Evolutionary conservation across 2,797 vertebrate genomes (phyloP).

Genomic region (Sitta carolinensis): DNA sequence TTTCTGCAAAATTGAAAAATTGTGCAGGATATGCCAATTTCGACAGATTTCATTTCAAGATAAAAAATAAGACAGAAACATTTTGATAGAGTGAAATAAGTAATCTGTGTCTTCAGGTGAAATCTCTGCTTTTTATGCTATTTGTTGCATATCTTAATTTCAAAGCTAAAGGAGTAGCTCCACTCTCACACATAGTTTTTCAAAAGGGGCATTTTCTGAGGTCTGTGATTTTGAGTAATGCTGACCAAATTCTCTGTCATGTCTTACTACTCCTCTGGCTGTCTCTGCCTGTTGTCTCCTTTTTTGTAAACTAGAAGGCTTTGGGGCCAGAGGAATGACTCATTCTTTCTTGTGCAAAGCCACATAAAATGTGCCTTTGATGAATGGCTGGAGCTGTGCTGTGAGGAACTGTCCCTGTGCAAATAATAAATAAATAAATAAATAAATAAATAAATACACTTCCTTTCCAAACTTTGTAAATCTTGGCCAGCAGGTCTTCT

Average conservation of each 20-base stretch:
- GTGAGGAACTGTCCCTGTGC: not conserved
- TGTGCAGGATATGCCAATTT: not conserved
- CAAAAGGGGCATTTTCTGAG: not conserved
- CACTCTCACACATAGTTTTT: not conserved
- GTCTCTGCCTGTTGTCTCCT: not conserved
- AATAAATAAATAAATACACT: not conserved
- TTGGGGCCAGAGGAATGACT: not conserved
- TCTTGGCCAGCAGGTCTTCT: not conserved
- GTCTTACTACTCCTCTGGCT: not conserved
- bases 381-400: not conserved
- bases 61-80: not conserved
- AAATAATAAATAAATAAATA: not conserved
- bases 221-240: not conserved
- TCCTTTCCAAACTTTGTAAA: not conserved
- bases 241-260: not conserved
- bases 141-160: not conserved
- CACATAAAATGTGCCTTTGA: not conserved
- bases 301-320: not conserved
- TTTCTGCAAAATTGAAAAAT: not conserved
- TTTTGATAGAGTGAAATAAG: not conserved
- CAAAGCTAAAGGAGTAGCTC: not conserved
- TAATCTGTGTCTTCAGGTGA: not conserved
- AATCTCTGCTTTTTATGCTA: not conserved
- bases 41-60: slow-evolving; percentile 2
- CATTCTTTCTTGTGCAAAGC: not conserved